These are phyloP conservation scores for Cyprinodon variegatus DNA, from an alignment of 2,113 vertebrate species.

Conservation along the genomic window DNA sequence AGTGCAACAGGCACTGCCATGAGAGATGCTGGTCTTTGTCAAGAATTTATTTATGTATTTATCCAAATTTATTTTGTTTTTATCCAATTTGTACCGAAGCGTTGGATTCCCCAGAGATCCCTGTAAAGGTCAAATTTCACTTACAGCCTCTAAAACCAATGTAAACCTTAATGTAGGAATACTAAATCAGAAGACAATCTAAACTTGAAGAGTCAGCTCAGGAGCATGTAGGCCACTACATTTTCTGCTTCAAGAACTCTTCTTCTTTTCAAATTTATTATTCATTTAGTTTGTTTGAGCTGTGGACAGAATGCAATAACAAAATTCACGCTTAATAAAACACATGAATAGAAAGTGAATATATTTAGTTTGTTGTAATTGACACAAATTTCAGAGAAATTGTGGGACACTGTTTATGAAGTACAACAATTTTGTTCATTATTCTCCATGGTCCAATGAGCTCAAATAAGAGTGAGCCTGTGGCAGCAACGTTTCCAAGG, in stretches of 20 bases:
- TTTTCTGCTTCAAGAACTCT: not conserved
- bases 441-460: not conserved
- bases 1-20: slow-evolving; percentile 22
- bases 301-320: not conserved
- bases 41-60: slow-evolving; percentile 5
- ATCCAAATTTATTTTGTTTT: slow-evolving; percentile 17
- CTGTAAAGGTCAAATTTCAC: slow-evolving; percentile 37
- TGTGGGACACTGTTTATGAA: not conserved
- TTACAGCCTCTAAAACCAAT: slow-evolving; percentile 32
- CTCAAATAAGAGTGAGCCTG: not conserved
- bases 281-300: slow-evolving; percentile 10
- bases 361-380: not conserved
- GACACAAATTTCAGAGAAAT: not conserved
- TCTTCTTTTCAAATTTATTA: not conserved
- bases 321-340: not conserved
- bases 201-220: not conserved
- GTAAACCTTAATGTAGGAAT: slow-evolving; percentile 6
- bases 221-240: slow-evolving; percentile 1
- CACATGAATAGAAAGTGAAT: not conserved
- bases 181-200: not conserved
- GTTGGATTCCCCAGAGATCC: slow-evolving; percentile 3
- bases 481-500: too few relatives aligned
- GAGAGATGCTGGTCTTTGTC: slow-evolving; percentile 26
- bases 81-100: slow-evolving; percentile 3
- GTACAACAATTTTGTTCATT: not conserved